These are phyloP conservation scores for Ips nitidus DNA, from an alignment of 1,140 invertebrate genomes.

Conservation along the genomic window DNA sequence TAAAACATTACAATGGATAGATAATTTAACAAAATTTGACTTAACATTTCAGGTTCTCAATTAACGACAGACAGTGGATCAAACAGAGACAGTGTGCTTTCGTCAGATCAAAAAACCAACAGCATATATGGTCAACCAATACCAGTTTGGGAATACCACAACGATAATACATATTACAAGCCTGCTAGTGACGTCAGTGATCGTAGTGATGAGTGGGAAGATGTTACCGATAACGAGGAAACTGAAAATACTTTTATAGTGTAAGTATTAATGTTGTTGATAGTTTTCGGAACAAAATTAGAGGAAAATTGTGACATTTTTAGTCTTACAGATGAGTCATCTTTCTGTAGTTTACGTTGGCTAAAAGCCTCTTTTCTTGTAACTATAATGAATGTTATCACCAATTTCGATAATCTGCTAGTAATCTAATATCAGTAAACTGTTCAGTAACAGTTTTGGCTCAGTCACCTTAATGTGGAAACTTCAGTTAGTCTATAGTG, in stretches of 20 bases:
- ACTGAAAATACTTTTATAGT: slow-evolving; percentile 50
- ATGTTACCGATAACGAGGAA: slow-evolving; percentile 62
- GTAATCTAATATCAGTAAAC: too few species aligned
- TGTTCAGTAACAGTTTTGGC: too few species aligned
- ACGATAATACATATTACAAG: slow-evolving; percentile 46
- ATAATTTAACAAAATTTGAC: neutral
- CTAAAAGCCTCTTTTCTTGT: too few species aligned
- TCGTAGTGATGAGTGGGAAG: slow-evolving; percentile 67
- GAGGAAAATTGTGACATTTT: neutral
- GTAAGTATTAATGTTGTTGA: slow-evolving; percentile 46
- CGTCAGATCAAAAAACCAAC: slow-evolving; percentile 66
- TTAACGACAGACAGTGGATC: slow-evolving; percentile 52
- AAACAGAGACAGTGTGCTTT: slow-evolving; percentile 56
- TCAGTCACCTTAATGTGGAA: too few species aligned
- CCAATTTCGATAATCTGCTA: too few species aligned
- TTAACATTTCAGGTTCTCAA: slow-evolving; percentile 22
- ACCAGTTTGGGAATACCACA: slow-evolving; percentile 55
- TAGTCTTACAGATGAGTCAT: too few species aligned
- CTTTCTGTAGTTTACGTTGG: too few species aligned
- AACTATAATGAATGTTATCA: too few species aligned
- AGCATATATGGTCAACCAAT: slow-evolving; percentile 62
- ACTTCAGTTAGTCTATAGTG: too few species aligned
- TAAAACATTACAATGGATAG: too few species aligned
- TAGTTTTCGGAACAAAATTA: neutral
- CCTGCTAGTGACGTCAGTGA: slow-evolving; percentile 51